Evolutionary conservation across 2,888 invertebrate species (phyloP).

Genomic region (Drepana falcataria): DNA sequence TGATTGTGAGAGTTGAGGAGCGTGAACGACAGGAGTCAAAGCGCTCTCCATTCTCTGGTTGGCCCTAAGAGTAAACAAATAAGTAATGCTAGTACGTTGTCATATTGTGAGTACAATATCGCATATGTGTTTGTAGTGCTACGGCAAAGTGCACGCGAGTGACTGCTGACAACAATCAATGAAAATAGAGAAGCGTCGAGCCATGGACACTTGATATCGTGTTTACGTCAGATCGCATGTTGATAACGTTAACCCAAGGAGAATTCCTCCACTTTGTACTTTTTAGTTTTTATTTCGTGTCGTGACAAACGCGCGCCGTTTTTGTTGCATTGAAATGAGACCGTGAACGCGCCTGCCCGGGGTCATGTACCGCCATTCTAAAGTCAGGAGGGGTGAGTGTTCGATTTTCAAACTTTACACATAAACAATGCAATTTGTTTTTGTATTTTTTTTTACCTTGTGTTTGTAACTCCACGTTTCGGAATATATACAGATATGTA

Average conservation of each 20-base stretch:
- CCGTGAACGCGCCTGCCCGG: constrained; percentile 17
- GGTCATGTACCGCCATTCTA: constrained; percentile 42
- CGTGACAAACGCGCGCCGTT: constrained; percentile 36
- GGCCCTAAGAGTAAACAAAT: too few species aligned
- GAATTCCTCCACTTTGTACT: constrained; percentile 22
- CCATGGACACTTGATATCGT: constrained; percentile 34
- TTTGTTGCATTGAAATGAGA: constrained; percentile 35
- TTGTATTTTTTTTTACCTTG: too few species aligned
- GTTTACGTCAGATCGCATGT: constrained; percentile 44
- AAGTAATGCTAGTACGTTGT: too few species aligned
- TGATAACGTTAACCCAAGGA: constrained; percentile 40
- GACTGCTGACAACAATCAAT: constrained; percentile 18
- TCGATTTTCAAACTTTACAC: neutral
- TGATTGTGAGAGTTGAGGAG: too few species aligned
- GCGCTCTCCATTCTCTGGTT: too few species aligned
- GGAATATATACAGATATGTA: too few species aligned
- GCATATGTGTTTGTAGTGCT: neutral
- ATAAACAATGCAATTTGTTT: too few species aligned
- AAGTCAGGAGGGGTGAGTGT: constrained; percentile 43
- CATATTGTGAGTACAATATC: neutral
- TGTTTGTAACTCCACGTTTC: too few species aligned
- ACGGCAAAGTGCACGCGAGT: neutral
- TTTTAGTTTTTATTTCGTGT: constrained; percentile 40
- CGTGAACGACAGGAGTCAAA: too few species aligned
- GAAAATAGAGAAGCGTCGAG: constrained; percentile 15